phyloP scores from a whole-genome alignment of 2,888 invertebrate species.

The Melanostoma mellinum region DNA sequence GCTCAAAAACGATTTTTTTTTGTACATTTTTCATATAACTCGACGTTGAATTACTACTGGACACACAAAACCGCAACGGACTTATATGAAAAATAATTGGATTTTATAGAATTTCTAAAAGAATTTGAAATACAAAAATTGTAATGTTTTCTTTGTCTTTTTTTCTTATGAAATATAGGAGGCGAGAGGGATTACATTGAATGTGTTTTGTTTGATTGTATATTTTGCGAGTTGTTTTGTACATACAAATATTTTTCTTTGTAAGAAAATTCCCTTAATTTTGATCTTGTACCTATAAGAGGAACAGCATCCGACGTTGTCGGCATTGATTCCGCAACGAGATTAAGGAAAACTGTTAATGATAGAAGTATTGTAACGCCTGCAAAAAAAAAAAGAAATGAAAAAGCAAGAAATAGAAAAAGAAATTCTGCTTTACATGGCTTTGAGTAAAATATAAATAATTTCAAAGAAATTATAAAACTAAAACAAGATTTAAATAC shows the following conservation, averaged over 20 bases:
- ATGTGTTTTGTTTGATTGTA: constrained; percentile 56
- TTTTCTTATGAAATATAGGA: constrained; percentile 68
- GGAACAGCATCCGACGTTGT: constrained; percentile 89
- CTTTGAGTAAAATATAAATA: constrained; percentile 20
- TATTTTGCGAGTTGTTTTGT: constrained; percentile 62
- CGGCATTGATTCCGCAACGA: constrained; percentile 98
- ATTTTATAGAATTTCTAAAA: background rate
- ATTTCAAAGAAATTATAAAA: constrained; percentile 15
- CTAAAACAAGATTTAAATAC: constrained; percentile 16
- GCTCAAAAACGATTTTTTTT: constrained; percentile 29
- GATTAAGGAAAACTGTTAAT: constrained; percentile 98
- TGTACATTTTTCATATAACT: constrained; percentile 69
- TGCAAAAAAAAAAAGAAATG: constrained; percentile 83
- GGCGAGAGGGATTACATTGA: constrained; percentile 52
- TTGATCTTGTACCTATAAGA: constrained; percentile 73
- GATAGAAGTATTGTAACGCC: constrained; percentile 98
- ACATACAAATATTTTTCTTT: constrained; percentile 41
- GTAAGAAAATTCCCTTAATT: constrained; percentile 58
- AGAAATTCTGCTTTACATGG: constrained; percentile 57
- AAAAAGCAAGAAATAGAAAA: constrained; percentile 75
- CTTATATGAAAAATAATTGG: constrained; percentile 66
- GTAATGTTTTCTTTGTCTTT: constrained; percentile 27
- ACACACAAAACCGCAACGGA: constrained; percentile 71
- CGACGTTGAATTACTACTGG: constrained; percentile 66
- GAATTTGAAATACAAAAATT: constrained; percentile 1